These are phyloP conservation scores for Tragulus kanchil DNA, from an alignment of 2,113 vertebrate species.

Conservation along the genomic window DNA sequence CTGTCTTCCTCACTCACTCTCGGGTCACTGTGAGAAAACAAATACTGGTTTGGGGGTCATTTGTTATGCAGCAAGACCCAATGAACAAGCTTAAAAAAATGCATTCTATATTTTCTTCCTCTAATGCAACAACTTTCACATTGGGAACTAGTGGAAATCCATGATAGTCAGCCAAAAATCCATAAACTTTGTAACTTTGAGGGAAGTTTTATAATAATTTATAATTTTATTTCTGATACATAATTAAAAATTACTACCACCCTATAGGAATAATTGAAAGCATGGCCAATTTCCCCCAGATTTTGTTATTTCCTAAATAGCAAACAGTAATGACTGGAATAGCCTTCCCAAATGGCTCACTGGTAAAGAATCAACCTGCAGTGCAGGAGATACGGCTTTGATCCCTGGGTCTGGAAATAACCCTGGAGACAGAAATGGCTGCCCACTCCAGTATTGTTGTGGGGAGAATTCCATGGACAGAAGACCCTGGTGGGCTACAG, in stretches of 20 bases:
- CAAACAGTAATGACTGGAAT: neutral
- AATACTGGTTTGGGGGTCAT: neutral
- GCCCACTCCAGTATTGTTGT: neutral
- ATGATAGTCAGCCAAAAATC: neutral
- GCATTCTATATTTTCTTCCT: no score
- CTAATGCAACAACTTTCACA: neutral
- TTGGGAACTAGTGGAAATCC: neutral
- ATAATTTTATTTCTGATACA: conserved; percentile 7
- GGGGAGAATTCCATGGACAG: neutral
- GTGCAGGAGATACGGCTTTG: neutral
- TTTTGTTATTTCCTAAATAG: neutral
- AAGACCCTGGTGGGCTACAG: neutral
- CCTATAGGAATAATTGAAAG: neutral
- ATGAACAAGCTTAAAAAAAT: no score
- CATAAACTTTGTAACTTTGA: neutral
- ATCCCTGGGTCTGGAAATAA: neutral
- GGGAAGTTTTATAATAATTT: neutral
- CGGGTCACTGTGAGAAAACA: neutral
- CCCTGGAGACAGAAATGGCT: neutral
- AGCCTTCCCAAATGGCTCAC: neutral
- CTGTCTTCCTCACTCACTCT: neutral
- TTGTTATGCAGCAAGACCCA: neutral
- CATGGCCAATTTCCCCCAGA: neutral
- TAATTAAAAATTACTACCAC: neutral
- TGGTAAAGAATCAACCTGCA: neutral